These are phyloP conservation scores for Chondrilla cf. caribensis DNA, from an alignment of 37 sponge, comb jelly and placozoan species.

Conservation along the genomic window DNA sequence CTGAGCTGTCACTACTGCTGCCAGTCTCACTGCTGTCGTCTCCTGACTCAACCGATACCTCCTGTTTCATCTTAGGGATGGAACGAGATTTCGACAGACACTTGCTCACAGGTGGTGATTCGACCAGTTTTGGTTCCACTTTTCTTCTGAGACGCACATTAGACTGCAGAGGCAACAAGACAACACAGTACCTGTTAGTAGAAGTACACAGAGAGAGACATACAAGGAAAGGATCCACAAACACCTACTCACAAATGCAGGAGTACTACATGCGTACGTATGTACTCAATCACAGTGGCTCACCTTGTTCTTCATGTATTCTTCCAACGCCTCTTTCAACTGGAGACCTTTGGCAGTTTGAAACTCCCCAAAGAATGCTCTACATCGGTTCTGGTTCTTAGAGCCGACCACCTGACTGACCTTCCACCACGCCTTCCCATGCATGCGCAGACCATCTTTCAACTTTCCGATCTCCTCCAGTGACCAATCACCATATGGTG, in stretches of 20 bases:
- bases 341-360: slow-evolving; percentile 24
- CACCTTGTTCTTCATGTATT: slow-evolving; percentile 32
- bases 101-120: neutral
- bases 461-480: slow-evolving; percentile 53
- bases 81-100: neutral
- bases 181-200: neutral
- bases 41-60: slow-evolving; percentile 4
- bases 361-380: slow-evolving; percentile 62
- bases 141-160: neutral
- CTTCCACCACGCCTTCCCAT: slow-evolving; percentile 50
- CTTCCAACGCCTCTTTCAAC: slow-evolving; percentile 47
- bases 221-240: neutral
- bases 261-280: neutral
- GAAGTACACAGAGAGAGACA: neutral
- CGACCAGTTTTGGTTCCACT: neutral
- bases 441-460: slow-evolving; percentile 64
- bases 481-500: slow-evolving; percentile 66
- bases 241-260: neutral
- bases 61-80: neutral
- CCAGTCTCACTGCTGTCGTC: neutral
- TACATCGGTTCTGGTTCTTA: slow-evolving; percentile 54
- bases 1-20: neutral
- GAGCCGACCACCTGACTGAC: neutral
- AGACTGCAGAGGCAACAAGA: neutral
- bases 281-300: neutral